These are phyloP conservation scores for Octodonta nipae DNA, from an alignment of 2,888 invertebrate genomes.

Conservation along the genomic window DNA sequence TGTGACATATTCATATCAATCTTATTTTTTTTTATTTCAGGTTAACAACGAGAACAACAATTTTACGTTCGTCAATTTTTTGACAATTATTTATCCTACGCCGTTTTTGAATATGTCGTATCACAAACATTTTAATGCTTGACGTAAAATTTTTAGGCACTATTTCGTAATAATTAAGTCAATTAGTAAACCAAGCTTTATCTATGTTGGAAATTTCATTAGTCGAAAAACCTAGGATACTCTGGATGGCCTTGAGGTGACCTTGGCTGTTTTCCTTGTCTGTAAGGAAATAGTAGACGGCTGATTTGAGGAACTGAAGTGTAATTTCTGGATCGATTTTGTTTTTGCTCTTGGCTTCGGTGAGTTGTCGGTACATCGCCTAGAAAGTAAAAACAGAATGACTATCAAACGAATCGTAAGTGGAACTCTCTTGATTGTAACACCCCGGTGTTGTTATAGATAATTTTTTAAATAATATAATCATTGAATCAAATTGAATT, in stretches of 20 bases:
- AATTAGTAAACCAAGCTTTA: conserved; percentile 44
- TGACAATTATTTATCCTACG: neutral
- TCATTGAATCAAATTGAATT: too few species aligned
- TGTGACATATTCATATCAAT: too few species aligned
- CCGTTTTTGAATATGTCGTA: neutral
- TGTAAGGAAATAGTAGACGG: conserved; percentile 82
- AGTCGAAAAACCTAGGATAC: conserved; percentile 77
- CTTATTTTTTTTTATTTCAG: too few species aligned
- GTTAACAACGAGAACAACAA: too few species aligned
- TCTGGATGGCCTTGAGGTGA: conserved; percentile 80
- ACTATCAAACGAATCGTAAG: too few species aligned
- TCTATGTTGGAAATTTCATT: conserved; percentile 68
- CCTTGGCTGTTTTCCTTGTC: conserved; percentile 80
- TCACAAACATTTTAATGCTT: conserved; percentile 1
- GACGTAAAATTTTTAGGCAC: conserved; percentile 12
- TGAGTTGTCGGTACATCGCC: conserved; percentile 75
- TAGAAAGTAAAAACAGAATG: too few species aligned
- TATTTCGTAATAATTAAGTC: conserved; percentile 9
- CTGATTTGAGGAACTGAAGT: conserved; percentile 82
- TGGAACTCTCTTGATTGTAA: too few species aligned
- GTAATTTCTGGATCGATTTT: conserved; percentile 82
- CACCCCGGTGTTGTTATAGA: too few species aligned
- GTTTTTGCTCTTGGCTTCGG: conserved; percentile 61
- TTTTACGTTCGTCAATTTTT: too few species aligned
- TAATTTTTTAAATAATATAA: too few species aligned